phyloP scores from a whole-genome alignment of 2,797 vertebrate species.

The Gastrophryne carolinensis region DNA sequence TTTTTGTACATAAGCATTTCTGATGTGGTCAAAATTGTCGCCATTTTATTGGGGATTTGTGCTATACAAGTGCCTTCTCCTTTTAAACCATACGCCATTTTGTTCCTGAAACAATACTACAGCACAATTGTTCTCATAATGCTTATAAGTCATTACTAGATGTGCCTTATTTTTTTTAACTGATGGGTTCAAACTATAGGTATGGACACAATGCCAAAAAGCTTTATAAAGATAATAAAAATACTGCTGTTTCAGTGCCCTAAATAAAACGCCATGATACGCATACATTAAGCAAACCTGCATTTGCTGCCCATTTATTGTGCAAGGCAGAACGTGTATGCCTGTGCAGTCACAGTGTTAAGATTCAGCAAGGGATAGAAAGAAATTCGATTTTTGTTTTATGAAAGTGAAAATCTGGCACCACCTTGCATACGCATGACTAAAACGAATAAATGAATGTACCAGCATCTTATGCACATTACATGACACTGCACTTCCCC shows the following conservation, averaged over 20 bases:
- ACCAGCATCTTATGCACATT: constrained; percentile 55
- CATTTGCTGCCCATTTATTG: constrained; percentile 12
- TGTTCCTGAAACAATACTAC: constrained; percentile 13
- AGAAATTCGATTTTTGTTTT: constrained; percentile 18
- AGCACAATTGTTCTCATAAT: constrained; percentile 6
- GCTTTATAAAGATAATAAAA: constrained; percentile 12
- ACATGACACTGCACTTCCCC: constrained; percentile 94
- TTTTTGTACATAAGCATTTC: no score
- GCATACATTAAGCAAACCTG: constrained; percentile 13
- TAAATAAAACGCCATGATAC: constrained; percentile 1
- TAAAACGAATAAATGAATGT: constrained; percentile 16
- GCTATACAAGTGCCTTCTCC: not conserved
- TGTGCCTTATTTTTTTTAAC: not conserved
- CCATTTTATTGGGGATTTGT: no score
- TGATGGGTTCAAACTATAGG: not conserved
- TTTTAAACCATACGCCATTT: not conserved
- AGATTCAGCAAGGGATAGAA: constrained; percentile 28
- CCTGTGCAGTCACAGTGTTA: constrained; percentile 62
- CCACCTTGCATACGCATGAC: constrained; percentile 24
- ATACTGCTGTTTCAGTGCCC: not conserved
- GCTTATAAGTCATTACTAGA: not conserved
- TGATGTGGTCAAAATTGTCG: no score
- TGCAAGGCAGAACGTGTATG: constrained; percentile 31
- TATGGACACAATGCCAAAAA: constrained; percentile 7
- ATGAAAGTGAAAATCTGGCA: constrained; percentile 21